These are phyloP conservation scores for Emesis furor DNA, from an alignment of 2,888 invertebrate species.

Conservation along the genomic window DNA sequence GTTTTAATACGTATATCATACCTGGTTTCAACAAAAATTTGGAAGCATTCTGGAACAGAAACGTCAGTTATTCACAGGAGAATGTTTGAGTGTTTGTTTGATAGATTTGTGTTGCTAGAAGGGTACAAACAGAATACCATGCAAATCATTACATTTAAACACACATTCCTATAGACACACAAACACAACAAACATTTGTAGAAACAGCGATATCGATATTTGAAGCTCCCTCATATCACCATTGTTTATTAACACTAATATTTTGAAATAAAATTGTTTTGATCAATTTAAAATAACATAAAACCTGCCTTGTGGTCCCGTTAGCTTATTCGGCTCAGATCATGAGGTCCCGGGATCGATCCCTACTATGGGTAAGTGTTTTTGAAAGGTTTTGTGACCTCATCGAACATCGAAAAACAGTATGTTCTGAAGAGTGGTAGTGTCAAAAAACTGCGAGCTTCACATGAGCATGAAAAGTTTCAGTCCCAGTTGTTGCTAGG, in stretches of 20 bases:
- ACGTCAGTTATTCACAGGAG: conserved; percentile 89
- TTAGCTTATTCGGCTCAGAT: no score
- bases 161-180: conserved; percentile 90
- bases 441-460: no score
- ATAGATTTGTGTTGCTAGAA: conserved; percentile 56
- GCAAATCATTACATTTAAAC: conserved; percentile 84
- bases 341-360: no score
- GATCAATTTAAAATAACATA: no score
- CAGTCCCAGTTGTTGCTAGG: no score
- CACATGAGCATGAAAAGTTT: no score
- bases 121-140: conserved; percentile 80
- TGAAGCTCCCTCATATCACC: not conserved
- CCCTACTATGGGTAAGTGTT: no score
- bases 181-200: conserved; percentile 82
- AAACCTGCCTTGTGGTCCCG: no score
- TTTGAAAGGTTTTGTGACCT: no score
- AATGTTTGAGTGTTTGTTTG: conserved; percentile 65
- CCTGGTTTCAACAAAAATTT: conserved; percentile 19
- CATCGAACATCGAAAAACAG: no score
- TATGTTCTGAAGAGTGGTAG: no score
- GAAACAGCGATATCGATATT: conserved; percentile 56
- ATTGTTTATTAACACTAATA: not conserved
- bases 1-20: conserved; percentile 43
- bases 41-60: conserved; percentile 28
- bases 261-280: not conserved